Conservation (phyloP, 2,888 invertebrate species). For the Campoletis raptor region DNA sequence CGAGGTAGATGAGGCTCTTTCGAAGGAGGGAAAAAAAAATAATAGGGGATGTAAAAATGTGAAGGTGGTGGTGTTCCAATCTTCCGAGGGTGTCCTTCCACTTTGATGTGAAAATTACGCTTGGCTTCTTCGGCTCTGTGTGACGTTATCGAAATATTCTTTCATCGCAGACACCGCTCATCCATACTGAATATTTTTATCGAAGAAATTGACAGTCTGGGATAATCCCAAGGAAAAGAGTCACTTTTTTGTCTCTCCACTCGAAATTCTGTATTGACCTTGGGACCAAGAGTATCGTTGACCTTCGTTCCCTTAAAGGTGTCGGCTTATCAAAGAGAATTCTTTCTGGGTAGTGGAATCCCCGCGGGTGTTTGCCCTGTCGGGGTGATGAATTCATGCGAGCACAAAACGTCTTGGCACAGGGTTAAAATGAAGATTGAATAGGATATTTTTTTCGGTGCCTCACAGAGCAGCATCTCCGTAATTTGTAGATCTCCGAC, state of each 20-base stretch:
- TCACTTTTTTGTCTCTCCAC: slow-evolving; percentile 9
- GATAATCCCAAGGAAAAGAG: slow-evolving; percentile 19
- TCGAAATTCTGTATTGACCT: slow-evolving; percentile 15
- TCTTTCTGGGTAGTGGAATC: slow-evolving; percentile 39
- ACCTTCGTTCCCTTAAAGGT: neutral
- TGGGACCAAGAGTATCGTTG: slow-evolving; percentile 23
- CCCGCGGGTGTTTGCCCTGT: slow-evolving; percentile 24
- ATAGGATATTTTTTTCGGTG: neutral
- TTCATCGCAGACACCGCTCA: slow-evolving; percentile 7
- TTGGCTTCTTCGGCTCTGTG: neutral
- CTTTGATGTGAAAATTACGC: neutral
- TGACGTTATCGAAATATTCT: slow-evolving; percentile 16
- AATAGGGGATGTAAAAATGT: slow-evolving; percentile 28
- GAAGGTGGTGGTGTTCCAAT: slow-evolving; percentile 34
- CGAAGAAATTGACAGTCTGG: neutral
- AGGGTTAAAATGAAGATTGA: slow-evolving; percentile 4
- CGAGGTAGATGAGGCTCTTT: neutral
- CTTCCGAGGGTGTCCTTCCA: slow-evolving; percentile 12
- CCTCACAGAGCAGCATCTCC: too few relatives aligned
- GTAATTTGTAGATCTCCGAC: neutral
- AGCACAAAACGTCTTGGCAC: neutral
- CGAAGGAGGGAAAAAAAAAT: slow-evolving; percentile 28
- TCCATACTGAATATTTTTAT: slow-evolving; percentile 2
- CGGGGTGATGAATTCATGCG: neutral
- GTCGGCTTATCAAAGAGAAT: slow-evolving; percentile 19